These are phyloP conservation scores for Brachyhypopomus gauderio DNA, from an alignment of 2,113 vertebrate genomes.

Conservation along the genomic window DNA sequence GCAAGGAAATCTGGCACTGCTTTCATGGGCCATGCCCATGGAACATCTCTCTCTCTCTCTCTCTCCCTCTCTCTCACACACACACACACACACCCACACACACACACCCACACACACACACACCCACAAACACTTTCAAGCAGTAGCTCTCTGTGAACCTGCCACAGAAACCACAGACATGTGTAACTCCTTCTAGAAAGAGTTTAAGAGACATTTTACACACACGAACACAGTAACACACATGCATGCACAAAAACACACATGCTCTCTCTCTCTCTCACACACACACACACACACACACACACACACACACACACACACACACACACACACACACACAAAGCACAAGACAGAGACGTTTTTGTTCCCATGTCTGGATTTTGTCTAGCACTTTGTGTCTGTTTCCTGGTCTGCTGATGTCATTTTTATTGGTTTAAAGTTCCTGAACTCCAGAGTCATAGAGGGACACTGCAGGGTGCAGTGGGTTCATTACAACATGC, in stretches of 20 bases:
- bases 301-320: no score
- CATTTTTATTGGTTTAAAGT: background rate
- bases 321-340: background rate
- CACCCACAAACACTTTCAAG: background rate
- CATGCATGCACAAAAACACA: background rate
- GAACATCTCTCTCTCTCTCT: constrained; percentile 20
- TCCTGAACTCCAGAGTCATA: background rate
- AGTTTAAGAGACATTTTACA: background rate
- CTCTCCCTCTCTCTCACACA: background rate
- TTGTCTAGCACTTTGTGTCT: background rate
- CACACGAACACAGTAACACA: background rate
- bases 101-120: no score
- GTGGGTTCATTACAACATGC: background rate
- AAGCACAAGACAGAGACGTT: background rate
- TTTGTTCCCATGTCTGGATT: constrained; percentile 23
- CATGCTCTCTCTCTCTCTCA: no score
- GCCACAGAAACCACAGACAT: constrained; percentile 43
- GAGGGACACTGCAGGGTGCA: background rate
- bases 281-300: no score
- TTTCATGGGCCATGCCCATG: constrained; percentile 21
- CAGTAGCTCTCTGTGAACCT: constrained; percentile 21
- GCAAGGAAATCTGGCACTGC: constrained; percentile 46
- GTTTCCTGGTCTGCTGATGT: background rate
- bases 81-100: no score
- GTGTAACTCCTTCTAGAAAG: constrained; percentile 38